Conservation (phyloP, 2,888 invertebrate genomes). For the Siphonodentalium dalli region DNA sequence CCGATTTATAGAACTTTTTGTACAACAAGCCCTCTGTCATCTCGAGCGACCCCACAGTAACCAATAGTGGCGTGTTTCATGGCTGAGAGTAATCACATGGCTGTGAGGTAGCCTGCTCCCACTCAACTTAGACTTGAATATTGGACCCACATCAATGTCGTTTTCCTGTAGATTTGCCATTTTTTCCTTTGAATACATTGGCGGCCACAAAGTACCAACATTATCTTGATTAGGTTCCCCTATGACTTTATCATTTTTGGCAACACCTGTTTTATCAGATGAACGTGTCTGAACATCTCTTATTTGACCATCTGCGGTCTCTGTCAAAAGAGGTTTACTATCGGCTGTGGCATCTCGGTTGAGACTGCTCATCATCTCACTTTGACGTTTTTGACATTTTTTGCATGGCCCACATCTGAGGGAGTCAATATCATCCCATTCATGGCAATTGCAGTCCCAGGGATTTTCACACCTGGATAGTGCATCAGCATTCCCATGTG, state of each 20-base stretch:
- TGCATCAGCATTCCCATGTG: constrained; percentile 14
- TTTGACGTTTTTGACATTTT: constrained; percentile 4
- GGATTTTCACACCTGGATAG: constrained; percentile 16
- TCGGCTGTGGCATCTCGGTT: no score
- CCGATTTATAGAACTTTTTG: neutral
- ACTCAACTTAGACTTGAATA: constrained; percentile 1
- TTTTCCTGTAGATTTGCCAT: neutral
- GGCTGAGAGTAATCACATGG: constrained; percentile 2
- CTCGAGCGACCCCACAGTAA: constrained; percentile 4
- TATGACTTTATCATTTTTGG: no score
- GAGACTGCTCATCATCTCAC: no score
- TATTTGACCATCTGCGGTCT: no score
- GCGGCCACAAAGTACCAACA: no score
- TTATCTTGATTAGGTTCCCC: no score
- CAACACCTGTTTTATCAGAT: no score
- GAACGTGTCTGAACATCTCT: no score
- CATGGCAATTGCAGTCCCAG: neutral
- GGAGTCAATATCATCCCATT: constrained; percentile 3
- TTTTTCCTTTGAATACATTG: no score
- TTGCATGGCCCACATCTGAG: constrained; percentile 5
- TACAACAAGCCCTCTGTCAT: constrained; percentile 1
- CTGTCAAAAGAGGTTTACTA: no score
- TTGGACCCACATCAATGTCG: neutral
- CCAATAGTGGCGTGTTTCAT: constrained; percentile 12
- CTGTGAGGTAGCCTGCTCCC: neutral